A percentile compares a stretch with the other conserved stretches of the same genome.
Conservation (phyloP, 1,140 invertebrate genomes). For the Amyelois transitella region DNA sequence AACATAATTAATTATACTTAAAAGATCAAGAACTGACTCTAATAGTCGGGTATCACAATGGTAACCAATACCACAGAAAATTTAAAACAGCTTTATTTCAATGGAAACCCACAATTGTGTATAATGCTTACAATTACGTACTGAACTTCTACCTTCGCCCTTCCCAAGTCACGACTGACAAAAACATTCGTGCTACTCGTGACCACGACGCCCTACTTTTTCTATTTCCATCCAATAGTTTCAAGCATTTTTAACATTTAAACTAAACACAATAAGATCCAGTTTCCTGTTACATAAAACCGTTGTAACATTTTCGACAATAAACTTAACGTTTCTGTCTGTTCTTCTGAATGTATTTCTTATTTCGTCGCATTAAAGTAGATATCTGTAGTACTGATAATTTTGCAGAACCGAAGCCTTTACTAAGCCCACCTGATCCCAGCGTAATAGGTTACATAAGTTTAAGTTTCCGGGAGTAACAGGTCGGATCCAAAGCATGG, state of each 20-base stretch:
- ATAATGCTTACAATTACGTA: constrained; percentile 22
- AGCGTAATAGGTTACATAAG: neutral
- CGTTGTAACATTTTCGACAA: neutral
- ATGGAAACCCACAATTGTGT: constrained; percentile 19
- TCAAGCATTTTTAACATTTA: neutral
- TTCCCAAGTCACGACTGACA: constrained; percentile 26
- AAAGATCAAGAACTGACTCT: neutral
- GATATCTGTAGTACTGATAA: neutral
- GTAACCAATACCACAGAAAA: neutral
- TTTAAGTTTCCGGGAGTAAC: neutral
- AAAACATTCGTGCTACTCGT: constrained; percentile 19
- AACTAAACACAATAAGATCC: neutral
- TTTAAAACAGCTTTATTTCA: constrained; percentile 1
- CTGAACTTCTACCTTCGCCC: constrained; percentile 26
- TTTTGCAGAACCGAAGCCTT: neutral
- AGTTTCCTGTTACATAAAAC: neutral
- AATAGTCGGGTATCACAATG: neutral
- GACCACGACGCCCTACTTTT: constrained; percentile 35
- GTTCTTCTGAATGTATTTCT: neutral
- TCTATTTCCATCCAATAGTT: constrained; percentile 3
- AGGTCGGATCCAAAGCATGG: neutral
- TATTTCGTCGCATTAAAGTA: neutral
- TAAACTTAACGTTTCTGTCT: neutral
- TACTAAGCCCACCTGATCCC: neutral
- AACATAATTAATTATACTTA: no score